Percentiles rank a stretch among this genome's conserved stretches.
phyloP scores from a whole-genome alignment of 2,797 vertebrate species.

The Sebastes variabilis region DNA sequence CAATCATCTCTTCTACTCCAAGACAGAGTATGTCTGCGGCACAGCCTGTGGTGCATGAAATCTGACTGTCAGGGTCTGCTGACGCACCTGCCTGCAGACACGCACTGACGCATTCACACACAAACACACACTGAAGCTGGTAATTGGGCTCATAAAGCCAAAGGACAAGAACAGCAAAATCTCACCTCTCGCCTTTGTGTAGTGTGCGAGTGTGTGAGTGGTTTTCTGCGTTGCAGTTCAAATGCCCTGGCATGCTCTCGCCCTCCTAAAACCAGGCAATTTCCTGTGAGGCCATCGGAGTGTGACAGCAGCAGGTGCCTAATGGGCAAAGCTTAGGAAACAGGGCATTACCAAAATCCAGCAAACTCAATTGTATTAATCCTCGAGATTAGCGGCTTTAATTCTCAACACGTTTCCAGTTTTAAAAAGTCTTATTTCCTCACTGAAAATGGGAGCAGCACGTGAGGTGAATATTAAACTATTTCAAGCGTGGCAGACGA shows the following conservation, averaged over 20 bases:
- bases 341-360: slow-evolving; percentile 78
- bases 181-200: slow-evolving; percentile 34
- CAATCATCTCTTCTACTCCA: slow-evolving; percentile 51
- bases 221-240: slow-evolving; percentile 51
- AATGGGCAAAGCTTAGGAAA: slow-evolving; percentile 78
- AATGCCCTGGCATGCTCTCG: slow-evolving; percentile 50
- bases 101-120: slow-evolving; percentile 12
- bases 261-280: slow-evolving; percentile 70
- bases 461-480: slow-evolving; percentile 57
- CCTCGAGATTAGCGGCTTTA: slow-evolving; percentile 80
- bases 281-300: slow-evolving; percentile 66
- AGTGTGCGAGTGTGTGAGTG: background rate
- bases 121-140: slow-evolving; percentile 17
- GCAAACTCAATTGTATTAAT: slow-evolving; percentile 85
- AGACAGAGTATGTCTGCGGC: slow-evolving; percentile 41
- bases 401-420: slow-evolving; percentile 72
- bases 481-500: background rate
- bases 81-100: slow-evolving; percentile 60
- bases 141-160: slow-evolving; percentile 69
- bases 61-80: slow-evolving; percentile 74
- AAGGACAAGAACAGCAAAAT: slow-evolving; percentile 49
- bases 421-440: slow-evolving; percentile 75
- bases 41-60: slow-evolving; percentile 72
- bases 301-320: slow-evolving; percentile 79
- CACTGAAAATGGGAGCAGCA: slow-evolving; percentile 61